Evolutionary conservation across 2,113 vertebrate species (phyloP).

Genomic region (Helogale parvula): DNA sequence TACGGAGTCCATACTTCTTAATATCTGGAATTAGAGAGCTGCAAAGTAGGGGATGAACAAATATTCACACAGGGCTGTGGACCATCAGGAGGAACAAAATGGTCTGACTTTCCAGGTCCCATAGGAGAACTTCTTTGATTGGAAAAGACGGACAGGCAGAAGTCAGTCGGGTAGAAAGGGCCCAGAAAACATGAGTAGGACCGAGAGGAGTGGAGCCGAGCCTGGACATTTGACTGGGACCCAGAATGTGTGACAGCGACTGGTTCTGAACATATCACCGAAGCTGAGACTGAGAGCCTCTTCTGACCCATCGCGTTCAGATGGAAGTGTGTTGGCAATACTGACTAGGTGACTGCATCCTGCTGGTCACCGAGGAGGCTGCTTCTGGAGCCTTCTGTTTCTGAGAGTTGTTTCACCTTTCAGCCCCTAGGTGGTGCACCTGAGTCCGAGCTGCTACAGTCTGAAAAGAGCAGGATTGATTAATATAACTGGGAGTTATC

Average conservation of each 20-base stretch:
- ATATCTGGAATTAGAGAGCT: not conserved
- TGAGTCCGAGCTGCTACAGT: not conserved
- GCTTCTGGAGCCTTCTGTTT: not conserved
- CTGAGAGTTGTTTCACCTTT: not conserved
- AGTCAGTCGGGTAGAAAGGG: not conserved
- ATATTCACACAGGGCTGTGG: not conserved
- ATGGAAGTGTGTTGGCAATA: not conserved
- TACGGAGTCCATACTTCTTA: not conserved
- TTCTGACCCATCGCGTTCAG: not conserved
- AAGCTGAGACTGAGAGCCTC: not conserved
- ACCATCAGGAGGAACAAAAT: not conserved
- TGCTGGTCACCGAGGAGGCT: not conserved
- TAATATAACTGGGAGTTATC: not conserved
- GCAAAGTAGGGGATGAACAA: not conserved
- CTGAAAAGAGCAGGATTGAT: not conserved
- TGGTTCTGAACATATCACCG: not conserved
- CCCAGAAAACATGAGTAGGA: not conserved
- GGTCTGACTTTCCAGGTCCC: not conserved
- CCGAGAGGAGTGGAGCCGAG: not conserved
- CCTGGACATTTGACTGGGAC: not conserved
- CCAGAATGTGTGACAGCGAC: not conserved
- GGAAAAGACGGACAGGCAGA: not conserved
- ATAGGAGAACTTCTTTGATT: not conserved
- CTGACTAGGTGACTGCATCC: not conserved
- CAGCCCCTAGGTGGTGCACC: constrained; percentile 64